Evolutionary conservation across 2,888 invertebrate genomes (phyloP).

Genomic region (Thyatira batis): DNA sequence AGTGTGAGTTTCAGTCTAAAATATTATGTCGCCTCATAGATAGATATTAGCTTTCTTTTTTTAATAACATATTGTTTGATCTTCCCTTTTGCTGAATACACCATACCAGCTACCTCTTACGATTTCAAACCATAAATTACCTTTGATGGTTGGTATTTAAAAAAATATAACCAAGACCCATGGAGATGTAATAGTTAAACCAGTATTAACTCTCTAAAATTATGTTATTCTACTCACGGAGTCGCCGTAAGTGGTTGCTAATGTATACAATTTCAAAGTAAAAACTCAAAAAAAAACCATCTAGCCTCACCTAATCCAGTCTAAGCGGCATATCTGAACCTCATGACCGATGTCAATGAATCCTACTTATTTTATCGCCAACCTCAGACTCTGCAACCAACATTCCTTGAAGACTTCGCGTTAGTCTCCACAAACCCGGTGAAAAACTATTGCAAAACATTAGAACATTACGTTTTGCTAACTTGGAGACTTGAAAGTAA

Average conservation of each 20-base stretch:
- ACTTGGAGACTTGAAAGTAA: conserved; percentile 30
- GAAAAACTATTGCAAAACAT: conserved; percentile 40
- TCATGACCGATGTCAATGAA: conserved; percentile 71
- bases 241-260: not conserved
- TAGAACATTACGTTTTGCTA: conserved; percentile 37
- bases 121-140: not conserved
- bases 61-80: not conserved
- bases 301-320: conserved; percentile 56
- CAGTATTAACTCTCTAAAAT: not conserved
- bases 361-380: conserved; percentile 65
- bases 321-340: conserved; percentile 61
- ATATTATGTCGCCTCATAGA: no score
- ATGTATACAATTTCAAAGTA: conserved; percentile 9
- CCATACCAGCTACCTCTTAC: no score
- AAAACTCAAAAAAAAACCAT: conserved; percentile 38
- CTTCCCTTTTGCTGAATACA: not conserved
- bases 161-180: not conserved
- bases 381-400: conserved; percentile 34
- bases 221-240: not conserved
- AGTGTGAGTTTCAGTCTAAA: no score
- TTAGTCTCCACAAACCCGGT: conserved; percentile 27
- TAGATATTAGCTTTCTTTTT: no score
- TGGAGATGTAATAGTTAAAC: not conserved
- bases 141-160: not conserved
- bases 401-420: conserved; percentile 41